These are phyloP conservation scores for Machimus rusticus DNA, from an alignment of 2,888 invertebrate genomes.

Conservation along the genomic window DNA sequence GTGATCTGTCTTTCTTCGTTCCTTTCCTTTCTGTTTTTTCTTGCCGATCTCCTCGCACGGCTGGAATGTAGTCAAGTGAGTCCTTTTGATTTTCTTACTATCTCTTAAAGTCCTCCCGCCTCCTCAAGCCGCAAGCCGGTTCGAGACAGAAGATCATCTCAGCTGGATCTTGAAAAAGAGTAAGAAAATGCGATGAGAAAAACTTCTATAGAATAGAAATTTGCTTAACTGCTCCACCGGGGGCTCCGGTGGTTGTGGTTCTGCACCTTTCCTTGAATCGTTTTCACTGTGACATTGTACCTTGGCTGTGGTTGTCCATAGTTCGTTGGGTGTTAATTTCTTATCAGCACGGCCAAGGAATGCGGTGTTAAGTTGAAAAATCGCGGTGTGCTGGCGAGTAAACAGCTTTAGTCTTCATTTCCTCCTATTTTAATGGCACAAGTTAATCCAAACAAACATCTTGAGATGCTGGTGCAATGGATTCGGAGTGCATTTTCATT, in stretches of 20 bases:
- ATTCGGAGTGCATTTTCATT: slow-evolving; percentile 10
- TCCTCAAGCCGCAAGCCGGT: neutral
- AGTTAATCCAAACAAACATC: slow-evolving; percentile 35
- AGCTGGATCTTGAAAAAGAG: neutral
- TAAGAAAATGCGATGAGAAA: neutral
- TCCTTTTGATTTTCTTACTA: slow-evolving; percentile 33
- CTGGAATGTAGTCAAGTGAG: slow-evolving; percentile 24
- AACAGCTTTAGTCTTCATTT: slow-evolving; percentile 4
- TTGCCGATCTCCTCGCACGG: neutral
- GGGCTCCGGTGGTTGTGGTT: neutral
- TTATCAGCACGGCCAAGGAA: slow-evolving; percentile 5
- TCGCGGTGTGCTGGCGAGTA: neutral
- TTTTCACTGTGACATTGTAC: neutral
- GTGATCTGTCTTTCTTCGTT: slow-evolving; percentile 20
- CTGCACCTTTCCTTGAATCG: neutral
- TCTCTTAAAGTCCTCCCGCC: neutral
- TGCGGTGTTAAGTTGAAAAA: neutral
- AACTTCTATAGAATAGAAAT: neutral
- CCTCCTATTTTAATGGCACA: slow-evolving; percentile 9
- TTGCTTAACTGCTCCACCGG: neutral
- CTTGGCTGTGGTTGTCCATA: neutral
- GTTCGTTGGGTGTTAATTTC: neutral
- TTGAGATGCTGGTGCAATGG: neutral
- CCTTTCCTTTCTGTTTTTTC: neutral
- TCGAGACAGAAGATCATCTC: neutral